Percentiles rank a stretch among this genome's conserved stretches.
phyloP scores from a whole-genome alignment of 1,140 invertebrate genomes.

The Meloidogyne exigua region DNA sequence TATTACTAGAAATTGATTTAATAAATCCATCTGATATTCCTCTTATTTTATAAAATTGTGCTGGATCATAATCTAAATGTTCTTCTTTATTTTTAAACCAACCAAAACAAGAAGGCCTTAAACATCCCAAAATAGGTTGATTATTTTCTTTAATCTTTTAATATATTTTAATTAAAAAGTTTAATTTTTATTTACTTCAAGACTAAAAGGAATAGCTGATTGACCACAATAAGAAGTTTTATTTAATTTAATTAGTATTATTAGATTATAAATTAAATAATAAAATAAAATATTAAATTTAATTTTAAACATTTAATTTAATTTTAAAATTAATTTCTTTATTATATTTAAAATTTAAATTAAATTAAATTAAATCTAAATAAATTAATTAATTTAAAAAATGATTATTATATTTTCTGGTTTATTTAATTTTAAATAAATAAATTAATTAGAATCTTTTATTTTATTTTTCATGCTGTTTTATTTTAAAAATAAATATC shows the following conservation, averaged over 20 bases:
- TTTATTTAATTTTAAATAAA: too few species aligned
- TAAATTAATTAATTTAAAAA: too few species aligned
- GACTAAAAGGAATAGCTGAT: conserved; percentile 52
- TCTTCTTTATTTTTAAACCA: conserved; percentile 50
- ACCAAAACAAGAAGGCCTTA: conserved; percentile 57
- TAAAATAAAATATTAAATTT: neutral
- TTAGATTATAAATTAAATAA: too few species aligned
- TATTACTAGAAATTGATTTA: neutral
- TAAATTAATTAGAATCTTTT: neutral
- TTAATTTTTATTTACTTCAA: conserved; percentile 46
- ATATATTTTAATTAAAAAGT: neutral
- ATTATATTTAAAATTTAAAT: neutral
- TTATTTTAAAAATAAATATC: neutral
- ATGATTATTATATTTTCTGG: neutral
- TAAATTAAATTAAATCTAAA: too few species aligned
- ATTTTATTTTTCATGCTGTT: neutral
- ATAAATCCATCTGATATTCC: conserved; percentile 33
- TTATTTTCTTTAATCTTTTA: conserved; percentile 51
- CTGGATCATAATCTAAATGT: conserved; percentile 27
- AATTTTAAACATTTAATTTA: neutral
- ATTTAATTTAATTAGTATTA: neutral
- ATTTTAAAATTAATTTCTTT: too few species aligned
- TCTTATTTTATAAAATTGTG: conserved; percentile 49
- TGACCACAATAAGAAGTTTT: conserved; percentile 54
- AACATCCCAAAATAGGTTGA: conserved; percentile 59